These are phyloP conservation scores for Liodrosophila aerea DNA, from an alignment of 2,888 invertebrate species.

Conservation along the genomic window DNA sequence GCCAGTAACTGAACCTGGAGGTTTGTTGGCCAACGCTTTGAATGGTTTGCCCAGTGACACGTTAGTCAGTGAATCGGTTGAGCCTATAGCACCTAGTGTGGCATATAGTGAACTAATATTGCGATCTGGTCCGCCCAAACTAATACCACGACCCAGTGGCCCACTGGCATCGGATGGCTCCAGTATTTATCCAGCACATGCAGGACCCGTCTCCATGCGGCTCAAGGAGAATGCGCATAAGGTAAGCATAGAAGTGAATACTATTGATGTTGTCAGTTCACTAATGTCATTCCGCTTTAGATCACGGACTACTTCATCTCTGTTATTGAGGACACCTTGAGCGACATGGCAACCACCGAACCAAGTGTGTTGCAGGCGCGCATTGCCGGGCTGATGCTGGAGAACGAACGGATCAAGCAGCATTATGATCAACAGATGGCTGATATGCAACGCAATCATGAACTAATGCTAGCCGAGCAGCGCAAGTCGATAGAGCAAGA, in stretches of 20 bases:
- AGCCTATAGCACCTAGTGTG: slow-evolving; percentile 64
- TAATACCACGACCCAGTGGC: slow-evolving; percentile 83
- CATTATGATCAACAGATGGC: slow-evolving; percentile 88
- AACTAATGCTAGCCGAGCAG: slow-evolving; percentile 87
- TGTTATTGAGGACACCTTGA: slow-evolving; percentile 87
- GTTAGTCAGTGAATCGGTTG: slow-evolving; percentile 37
- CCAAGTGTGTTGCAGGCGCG: slow-evolving; percentile 84
- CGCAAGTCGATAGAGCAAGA: slow-evolving; percentile 88
- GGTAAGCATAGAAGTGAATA: slow-evolving; percentile 78
- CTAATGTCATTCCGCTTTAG: slow-evolving; percentile 78
- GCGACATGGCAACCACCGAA: slow-evolving; percentile 85
- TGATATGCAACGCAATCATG: slow-evolving; percentile 87
- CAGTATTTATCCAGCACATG: slow-evolving; percentile 83
- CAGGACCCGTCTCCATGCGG: slow-evolving; percentile 85
- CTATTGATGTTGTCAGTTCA: neutral
- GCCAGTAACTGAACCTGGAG: slow-evolving; percentile 20
- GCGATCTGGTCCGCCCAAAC: slow-evolving; percentile 81
- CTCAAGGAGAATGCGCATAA: slow-evolving; percentile 85
- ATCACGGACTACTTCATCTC: slow-evolving; percentile 88
- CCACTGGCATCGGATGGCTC: slow-evolving; percentile 82
- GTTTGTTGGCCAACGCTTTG: slow-evolving; percentile 44
- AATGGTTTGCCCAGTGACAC: slow-evolving; percentile 54
- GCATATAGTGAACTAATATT: slow-evolving; percentile 78
- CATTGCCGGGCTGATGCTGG: slow-evolving; percentile 85
- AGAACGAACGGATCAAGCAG: slow-evolving; percentile 88